Base-by-base conservation (phyloP, 2,113 vertebrate species). In the Motacilla alba region DNA sequence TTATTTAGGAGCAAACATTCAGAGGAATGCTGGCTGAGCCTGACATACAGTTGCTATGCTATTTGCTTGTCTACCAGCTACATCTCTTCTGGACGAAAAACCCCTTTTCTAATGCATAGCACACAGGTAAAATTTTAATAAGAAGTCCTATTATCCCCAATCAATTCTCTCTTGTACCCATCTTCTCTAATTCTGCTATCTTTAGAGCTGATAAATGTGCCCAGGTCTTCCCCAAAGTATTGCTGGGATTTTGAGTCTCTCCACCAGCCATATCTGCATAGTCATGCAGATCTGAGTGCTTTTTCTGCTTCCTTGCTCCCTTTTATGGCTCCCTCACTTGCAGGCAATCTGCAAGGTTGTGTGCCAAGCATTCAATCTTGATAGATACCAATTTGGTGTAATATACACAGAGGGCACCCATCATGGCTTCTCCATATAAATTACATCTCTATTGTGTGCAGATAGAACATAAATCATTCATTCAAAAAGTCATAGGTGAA, bases 361-460 rank as follows among this genome's bases (percentile, higher is more conserved):
- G 35, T 66, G 89, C 83, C 70, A 95, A 80, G 22, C 55, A 75
- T 47, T 89, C 76, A 20, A 52, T 79, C 60, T 26, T 84, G 62
- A 92, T 67, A 89, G 83, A 79, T 15, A 70, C 24, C 62, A 92
- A 28, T 95, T 95, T 96, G 66, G 49, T 52, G n/a, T 75, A 83
- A 86, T 93, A 83, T 22, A 89, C 55, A 87, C 90, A 67, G 73
- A 95, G 73, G 59, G 58, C 46, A 85, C 73, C 73, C 1, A 2
- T 88, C 91, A 73, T 82, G 70, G 39, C 52, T 87, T 74, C 87
- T 93, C 79, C 58, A 53, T 67, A 56, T 53, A 93, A 94, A 92
- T 96, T 87, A 83, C 56, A 92, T 58, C 60, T 72, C 76, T 83
- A 84, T 44, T 60, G 23, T 44, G 35, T 41, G n/a, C 37, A 78